Evolutionary conservation across 2,888 invertebrate species (phyloP).

Genomic region (Dendrolimus pini): DNA sequence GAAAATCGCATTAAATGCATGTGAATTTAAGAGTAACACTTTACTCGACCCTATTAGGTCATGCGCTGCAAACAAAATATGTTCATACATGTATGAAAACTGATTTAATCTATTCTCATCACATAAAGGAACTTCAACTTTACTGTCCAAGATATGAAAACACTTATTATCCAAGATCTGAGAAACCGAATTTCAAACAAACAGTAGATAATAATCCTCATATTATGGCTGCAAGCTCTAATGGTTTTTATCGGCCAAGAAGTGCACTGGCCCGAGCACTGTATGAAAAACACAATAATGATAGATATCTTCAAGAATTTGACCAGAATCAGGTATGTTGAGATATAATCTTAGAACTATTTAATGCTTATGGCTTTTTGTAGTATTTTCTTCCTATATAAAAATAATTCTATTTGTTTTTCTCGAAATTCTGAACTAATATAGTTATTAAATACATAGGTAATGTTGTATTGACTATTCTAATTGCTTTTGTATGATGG

Average conservation of each 20-base stretch:
- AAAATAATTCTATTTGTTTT: too few species aligned
- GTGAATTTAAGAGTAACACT: slow-evolving; percentile 12
- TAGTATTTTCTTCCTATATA: too few species aligned
- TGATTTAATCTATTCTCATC: slow-evolving; percentile 41
- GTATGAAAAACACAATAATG: slow-evolving; percentile 83
- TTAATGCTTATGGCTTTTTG: too few species aligned
- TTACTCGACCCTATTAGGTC: slow-evolving; percentile 20
- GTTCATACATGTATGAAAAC: slow-evolving; percentile 25
- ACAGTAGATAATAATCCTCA: slow-evolving; percentile 19
- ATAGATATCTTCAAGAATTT: slow-evolving; percentile 79
- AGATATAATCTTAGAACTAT: not conserved
- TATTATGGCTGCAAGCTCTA: slow-evolving; percentile 41
- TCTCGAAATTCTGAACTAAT: too few species aligned
- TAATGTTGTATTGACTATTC: not conserved
- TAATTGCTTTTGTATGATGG: too few species aligned
- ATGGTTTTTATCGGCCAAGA: slow-evolving; percentile 79
- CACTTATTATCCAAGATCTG: slow-evolving; percentile 18
- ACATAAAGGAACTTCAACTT: slow-evolving; percentile 40
- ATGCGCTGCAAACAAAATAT: slow-evolving; percentile 20
- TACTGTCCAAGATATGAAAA: slow-evolving; percentile 32
- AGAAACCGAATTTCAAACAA: slow-evolving; percentile 17
- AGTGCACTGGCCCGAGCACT: slow-evolving; percentile 83
- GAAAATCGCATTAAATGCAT: slow-evolving; percentile 4
- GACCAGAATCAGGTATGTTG: slow-evolving; percentile 83
- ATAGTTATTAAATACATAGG: too few species aligned